Evolutionary conservation across 92 coral and sea anemone species (phyloP).

Genomic region (Phenganax marumi): DNA sequence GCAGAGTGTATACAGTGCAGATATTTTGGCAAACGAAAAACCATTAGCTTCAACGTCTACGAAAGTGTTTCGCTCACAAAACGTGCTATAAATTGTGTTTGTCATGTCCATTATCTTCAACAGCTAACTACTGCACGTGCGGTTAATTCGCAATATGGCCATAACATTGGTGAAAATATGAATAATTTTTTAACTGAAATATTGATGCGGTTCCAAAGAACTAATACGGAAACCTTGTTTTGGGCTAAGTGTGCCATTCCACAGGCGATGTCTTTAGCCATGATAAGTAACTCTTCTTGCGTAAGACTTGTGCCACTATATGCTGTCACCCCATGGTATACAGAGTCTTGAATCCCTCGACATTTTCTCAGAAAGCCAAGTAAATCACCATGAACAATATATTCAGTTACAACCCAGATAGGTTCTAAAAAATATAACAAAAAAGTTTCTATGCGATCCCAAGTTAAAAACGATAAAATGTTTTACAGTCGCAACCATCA

Average conservation of each 20-base stretch:
- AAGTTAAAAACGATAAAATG: too few species aligned
- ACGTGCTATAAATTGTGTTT: too few species aligned
- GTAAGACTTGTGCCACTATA: conserved; percentile 42
- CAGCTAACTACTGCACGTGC: background rate
- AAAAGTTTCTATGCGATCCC: background rate
- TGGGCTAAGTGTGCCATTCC: conserved; percentile 67
- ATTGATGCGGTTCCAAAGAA: too few species aligned
- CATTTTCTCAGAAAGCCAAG: conserved; percentile 60
- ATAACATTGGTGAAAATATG: background rate
- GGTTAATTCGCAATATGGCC: background rate
- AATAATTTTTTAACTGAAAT: background rate
- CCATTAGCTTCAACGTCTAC: too few species aligned
- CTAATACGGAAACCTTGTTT: conserved; percentile 45
- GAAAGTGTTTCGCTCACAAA: too few species aligned
- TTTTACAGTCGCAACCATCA: too few species aligned
- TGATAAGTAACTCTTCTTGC: conserved; percentile 46
- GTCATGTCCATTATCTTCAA: too few species aligned
- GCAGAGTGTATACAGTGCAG: too few species aligned
- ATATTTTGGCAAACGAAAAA: too few species aligned
- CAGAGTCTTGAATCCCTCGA: conserved; percentile 61
- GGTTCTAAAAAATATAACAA: conserved; percentile 45
- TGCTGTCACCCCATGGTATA: conserved; percentile 40
- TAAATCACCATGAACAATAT: conserved; percentile 63
- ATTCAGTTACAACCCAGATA: conserved; percentile 58
- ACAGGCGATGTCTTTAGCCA: conserved; percentile 67